These are phyloP conservation scores for Crocuta crocuta DNA, from an alignment of 2,113 vertebrate genomes.

Conservation along the genomic window DNA sequence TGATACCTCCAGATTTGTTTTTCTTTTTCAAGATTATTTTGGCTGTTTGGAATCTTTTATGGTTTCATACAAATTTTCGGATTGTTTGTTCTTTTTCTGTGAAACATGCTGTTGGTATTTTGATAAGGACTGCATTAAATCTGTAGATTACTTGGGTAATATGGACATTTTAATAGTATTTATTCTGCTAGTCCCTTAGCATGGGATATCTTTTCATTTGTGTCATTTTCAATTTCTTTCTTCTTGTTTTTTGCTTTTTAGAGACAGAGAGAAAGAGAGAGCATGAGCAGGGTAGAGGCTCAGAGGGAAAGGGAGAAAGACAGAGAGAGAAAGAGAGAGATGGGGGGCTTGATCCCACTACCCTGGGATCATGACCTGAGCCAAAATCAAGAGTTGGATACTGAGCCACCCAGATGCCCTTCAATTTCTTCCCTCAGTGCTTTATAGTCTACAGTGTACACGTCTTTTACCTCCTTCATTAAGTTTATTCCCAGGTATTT, in stretches of 20 bases:
- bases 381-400: too few relatives aligned
- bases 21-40: background rate
- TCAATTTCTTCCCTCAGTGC: background rate
- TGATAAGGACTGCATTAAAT: background rate
- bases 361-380: too few relatives aligned
- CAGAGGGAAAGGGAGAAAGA: too few relatives aligned
- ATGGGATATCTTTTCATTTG: background rate
- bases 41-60: background rate
- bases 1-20: background rate
- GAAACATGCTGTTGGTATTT: background rate
- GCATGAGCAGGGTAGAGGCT: too few relatives aligned
- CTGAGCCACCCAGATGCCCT: background rate
- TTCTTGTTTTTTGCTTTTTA: background rate
- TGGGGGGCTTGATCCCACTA: too few relatives aligned
- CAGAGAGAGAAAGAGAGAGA: too few relatives aligned
- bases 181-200: background rate
- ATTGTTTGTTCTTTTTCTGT: background rate
- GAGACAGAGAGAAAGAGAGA: too few relatives aligned
- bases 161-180: background rate
- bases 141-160: background rate
- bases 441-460: background rate
- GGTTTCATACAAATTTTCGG: background rate
- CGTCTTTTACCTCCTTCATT: background rate
- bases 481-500: background rate
- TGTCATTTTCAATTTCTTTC: background rate